Evolutionary conservation across 30 jellyfish, hydroid and myxozoan genomes (phyloP), one percentile per base, ranked within the genome.

Genomic region (Nemopilema nomurai): DNA sequence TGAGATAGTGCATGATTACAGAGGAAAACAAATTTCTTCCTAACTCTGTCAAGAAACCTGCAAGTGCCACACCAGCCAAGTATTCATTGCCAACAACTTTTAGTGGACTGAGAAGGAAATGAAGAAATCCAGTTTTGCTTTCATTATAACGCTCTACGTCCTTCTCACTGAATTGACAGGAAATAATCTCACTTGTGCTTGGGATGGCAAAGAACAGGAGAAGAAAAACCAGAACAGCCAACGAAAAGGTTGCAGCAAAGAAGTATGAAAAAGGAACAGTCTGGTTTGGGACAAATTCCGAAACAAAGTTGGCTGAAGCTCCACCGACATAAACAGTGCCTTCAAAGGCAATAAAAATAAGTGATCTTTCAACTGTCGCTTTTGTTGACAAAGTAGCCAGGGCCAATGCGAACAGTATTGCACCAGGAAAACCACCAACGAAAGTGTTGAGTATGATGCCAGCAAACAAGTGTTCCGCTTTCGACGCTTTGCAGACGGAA

Each of bases 351-450:
- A 83, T 66, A 72, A 83, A 83, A 33, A 71, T 26, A 24, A 83
- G 29, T 28, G 91, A 62, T 41, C 91, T 53, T 18, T 73, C 41
- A 22, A 76, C n/a, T 17, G 71, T 63, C 4, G 26, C 68, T 50
- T 57, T 78, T 8, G 86, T 83, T 0, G 25, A 72, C 3, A 79
- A 78, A 51, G 76, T 80, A 16, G 67, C 67, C 70, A 83, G 74
- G n/a, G 74, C 78, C 79, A 73, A 71, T 32, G 72, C 70, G n/a
- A 83, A 1, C 29, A 83, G 41, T 22, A 62, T n/a, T 0, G 91
- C 91, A 9, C 91, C 91, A 69, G 70, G 91, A 8, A 25, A 65
- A 23, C 24, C 73, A 3, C 91, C 91, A 65, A 69, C n/a, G 31
- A 71, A 65, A 22, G 31, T 33, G 28, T 29, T 83, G n/a, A 83